Conservation (phyloP, 2,113 vertebrate species). For the Fregetta grallaria region DNA sequence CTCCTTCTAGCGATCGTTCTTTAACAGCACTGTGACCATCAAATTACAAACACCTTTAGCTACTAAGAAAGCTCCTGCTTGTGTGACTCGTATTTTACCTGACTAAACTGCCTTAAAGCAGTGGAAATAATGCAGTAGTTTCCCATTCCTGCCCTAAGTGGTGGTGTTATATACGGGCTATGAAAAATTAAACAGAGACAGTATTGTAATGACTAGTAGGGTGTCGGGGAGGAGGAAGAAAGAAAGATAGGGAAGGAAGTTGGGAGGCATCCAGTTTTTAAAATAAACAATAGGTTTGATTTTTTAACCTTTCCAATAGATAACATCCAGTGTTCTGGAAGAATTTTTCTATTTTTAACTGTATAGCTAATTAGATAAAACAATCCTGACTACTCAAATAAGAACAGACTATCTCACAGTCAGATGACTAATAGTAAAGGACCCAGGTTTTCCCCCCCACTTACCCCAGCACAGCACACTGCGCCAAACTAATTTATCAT, state of each 20-base stretch:
- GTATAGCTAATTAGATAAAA: background rate
- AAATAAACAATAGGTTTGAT: conserved; percentile 3
- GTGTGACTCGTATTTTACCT: background rate
- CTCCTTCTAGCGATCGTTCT: background rate
- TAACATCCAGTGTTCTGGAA: background rate
- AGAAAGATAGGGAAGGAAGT: background rate
- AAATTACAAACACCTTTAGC: background rate
- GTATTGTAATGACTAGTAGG: background rate
- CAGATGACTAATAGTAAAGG: background rate
- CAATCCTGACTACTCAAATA: background rate
- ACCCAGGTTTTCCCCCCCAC: background rate
- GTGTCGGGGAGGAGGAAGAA: background rate
- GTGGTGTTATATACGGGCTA: background rate
- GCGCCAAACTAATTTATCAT: background rate
- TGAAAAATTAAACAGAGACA: conserved; percentile 29
- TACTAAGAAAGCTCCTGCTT: background rate
- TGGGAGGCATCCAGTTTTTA: background rate
- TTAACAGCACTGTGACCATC: background rate
- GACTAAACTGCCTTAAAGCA: background rate
- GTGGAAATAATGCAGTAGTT: background rate
- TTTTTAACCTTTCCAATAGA: background rate
- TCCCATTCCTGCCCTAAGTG: background rate
- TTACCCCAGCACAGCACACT: background rate
- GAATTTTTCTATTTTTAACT: background rate
- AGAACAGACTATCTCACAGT: background rate